Base-by-base conservation (phyloP, 2,797 vertebrate species). In the Hippoglossus hippoglossus region DNA sequence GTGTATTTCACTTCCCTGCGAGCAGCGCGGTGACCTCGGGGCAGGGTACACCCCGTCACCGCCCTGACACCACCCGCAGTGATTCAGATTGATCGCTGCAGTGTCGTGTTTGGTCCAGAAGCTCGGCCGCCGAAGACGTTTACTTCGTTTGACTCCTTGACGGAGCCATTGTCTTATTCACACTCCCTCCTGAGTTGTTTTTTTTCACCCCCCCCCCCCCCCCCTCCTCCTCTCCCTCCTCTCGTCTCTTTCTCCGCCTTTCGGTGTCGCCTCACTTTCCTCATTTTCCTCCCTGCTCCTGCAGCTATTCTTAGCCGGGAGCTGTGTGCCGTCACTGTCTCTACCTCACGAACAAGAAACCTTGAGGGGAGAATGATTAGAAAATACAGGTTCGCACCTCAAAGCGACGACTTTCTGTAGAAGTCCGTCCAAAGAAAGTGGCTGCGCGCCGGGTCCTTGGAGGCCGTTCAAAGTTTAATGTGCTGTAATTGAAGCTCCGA, bases 241-340 rank as follows among this genome's bases (percentile, higher is more conserved):
- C 31, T 36, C 22, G 56, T 28, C 54, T 63, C 41, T 66, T 63
- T 58, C 60, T 46, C 61, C 77, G 56, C 68, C 64, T 78, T 70
- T 83, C 50, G 70, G 26, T 73, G 65, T 82, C 71, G 80, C 82
- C 58, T 86, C 75, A 64, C 65, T 82, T 80, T 78, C 41, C 69
- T 80, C 74, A 65, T 79, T 80, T 71, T 50, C 39, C 39, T 65
- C 65, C 50, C 57, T 67, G 87, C 80, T 90, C 82, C 83, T 84
- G 79, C 76, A 91, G 88, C 84, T 85, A 87, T 92, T 87, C 89
- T 92, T 90, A 88, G 90, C 91, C 74, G 62, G 71, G 86, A 91
- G 91, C 92, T 89, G 89, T 91, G 64, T 92, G 85, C 79, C 59
- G 65, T 77, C 69, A 82, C 81, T 83, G 76, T 84, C 85, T 86